Percentiles rank a stretch among this genome's conserved stretches.
Evolutionary conservation across 2,888 invertebrate species (phyloP).

Genomic region (Ceratothoa steindachneri): DNA sequence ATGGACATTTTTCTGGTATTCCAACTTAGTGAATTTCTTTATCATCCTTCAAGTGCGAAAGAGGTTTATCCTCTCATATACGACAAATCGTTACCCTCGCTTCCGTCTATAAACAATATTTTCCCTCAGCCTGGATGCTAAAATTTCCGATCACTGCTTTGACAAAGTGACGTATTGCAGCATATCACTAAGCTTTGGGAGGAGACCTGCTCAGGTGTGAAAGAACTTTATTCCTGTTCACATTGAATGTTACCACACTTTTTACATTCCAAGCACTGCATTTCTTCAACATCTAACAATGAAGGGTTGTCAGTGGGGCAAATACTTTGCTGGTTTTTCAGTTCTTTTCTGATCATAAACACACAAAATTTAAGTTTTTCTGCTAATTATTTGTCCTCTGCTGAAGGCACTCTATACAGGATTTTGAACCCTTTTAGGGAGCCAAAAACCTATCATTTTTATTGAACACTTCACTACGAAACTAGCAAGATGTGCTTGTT

Average conservation of each 20-base stretch:
- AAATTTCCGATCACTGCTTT: not conserved
- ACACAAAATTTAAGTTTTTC: not conserved
- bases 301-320: not conserved
- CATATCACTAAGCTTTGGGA: not conserved
- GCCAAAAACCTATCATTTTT: not conserved
- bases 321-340: not conserved
- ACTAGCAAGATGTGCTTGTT: not conserved
- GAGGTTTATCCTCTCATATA: not conserved
- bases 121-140: not conserved
- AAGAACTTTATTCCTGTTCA: not conserved
- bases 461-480: not conserved
- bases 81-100: not conserved
- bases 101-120: not conserved
- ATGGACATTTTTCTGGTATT: not conserved
- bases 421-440: not conserved
- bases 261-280: not conserved
- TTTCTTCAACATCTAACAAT: not conserved
- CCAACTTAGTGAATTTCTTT: not conserved
- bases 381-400: not conserved
- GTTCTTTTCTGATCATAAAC: not conserved
- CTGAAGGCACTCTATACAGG: not conserved
- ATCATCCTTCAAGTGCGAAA: not conserved
- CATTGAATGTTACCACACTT: not conserved
- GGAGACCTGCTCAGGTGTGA: not conserved
- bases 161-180: not conserved